Percentiles rank a stretch among this genome's conserved stretches.
phyloP scores from a whole-genome alignment of 2,888 invertebrate genomes.

The Phaedon cochleariae region DNA sequence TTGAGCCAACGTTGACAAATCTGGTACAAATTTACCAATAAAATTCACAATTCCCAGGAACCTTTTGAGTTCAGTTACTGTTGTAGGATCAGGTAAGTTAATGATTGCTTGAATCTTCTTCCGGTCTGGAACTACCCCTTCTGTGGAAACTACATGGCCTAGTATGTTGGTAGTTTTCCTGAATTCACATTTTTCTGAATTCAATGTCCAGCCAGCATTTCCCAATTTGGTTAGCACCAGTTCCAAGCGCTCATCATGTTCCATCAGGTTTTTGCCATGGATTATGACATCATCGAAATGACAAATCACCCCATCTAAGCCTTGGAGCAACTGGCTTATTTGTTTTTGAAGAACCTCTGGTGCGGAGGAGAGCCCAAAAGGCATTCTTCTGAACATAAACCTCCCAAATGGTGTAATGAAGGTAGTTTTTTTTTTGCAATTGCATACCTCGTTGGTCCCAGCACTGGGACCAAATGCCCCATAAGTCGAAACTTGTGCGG shows the following conservation, averaged over 20 bases:
- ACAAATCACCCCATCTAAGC: not conserved
- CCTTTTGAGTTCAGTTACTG: slow-evolving; percentile 31
- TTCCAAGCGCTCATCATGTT: slow-evolving; percentile 6
- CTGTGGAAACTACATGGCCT: slow-evolving; percentile 29
- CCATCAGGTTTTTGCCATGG: not conserved
- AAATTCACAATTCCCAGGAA: slow-evolving; percentile 32
- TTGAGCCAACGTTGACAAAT: slow-evolving; percentile 16
- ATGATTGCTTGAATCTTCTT: slow-evolving; percentile 32
- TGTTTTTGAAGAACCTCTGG: slow-evolving; percentile 4
- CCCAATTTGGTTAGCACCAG: not conserved
- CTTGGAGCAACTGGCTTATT: not conserved
- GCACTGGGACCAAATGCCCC: too few species aligned
- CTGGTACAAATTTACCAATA: slow-evolving; percentile 25
- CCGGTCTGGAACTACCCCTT: slow-evolving; percentile 29
- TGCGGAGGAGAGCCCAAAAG: slow-evolving; percentile 22
- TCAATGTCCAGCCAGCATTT: slow-evolving; percentile 22
- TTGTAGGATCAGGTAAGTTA: slow-evolving; percentile 25
- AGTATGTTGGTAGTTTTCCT: slow-evolving; percentile 24
- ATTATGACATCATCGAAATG: slow-evolving; percentile 7
- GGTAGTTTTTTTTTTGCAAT: too few species aligned
- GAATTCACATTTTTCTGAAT: slow-evolving; percentile 35
- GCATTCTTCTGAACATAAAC: slow-evolving; percentile 20
- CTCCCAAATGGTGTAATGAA: slow-evolving; percentile 25
- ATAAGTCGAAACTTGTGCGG: too few species aligned
- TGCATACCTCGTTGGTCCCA: too few species aligned